These are phyloP conservation scores for Epinephelus moara DNA, from an alignment of 2,113 vertebrate genomes.

Conservation along the genomic window DNA sequence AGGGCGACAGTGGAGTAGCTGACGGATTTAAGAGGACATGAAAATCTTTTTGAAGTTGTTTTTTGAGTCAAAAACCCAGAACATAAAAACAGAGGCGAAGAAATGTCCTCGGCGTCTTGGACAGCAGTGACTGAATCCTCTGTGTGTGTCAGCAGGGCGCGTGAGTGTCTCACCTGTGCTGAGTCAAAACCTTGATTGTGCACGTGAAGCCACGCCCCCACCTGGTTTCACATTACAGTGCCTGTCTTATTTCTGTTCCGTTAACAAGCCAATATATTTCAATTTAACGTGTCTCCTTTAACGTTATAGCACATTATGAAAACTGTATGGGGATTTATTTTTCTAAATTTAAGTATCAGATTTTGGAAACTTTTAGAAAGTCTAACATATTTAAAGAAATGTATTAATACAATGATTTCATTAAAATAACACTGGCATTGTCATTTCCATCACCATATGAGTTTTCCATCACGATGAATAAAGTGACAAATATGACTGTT, in stretches of 20 bases:
- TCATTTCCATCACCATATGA: too few species aligned
- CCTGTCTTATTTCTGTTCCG: not conserved
- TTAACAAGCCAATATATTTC: not conserved
- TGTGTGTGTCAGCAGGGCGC: not conserved
- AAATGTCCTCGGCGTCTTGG: constrained; percentile 9
- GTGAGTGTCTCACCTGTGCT: constrained; percentile 50
- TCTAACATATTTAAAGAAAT: too few species aligned
- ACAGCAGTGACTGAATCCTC: not conserved
- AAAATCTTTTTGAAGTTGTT: not conserved
- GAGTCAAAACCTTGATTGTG: constrained; percentile 24
- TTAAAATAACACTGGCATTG: too few species aligned
- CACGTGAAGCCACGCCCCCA: constrained; percentile 40
- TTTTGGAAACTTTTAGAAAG: too few species aligned
- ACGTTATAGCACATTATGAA: too few species aligned
- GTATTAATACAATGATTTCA: too few species aligned
- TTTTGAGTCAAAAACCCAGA: not conserved
- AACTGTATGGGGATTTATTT: too few species aligned
- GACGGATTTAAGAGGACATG: not conserved
- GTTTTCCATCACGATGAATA: too few species aligned
- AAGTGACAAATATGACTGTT: too few species aligned
- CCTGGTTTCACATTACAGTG: not conserved
- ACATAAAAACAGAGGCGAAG: not conserved
- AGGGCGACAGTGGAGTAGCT: not conserved
- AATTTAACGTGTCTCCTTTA: not conserved
- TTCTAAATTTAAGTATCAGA: too few species aligned